Conservation (phyloP, 2,113 vertebrate genomes). For the Asarcornis scutulata region DNA sequence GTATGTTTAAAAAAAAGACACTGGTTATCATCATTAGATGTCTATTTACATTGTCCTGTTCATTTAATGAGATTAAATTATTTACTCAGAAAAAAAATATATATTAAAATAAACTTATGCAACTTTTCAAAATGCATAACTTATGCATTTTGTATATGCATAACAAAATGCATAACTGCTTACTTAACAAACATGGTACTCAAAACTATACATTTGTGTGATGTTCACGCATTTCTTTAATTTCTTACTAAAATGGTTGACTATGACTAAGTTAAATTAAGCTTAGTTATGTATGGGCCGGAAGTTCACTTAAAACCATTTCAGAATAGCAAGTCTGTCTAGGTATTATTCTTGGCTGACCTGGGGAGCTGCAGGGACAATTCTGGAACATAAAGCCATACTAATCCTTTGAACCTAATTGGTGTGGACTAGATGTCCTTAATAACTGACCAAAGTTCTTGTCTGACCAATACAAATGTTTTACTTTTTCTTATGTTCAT, state of each 20-base stretch:
- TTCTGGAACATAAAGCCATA: neutral
- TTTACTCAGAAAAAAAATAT: neutral
- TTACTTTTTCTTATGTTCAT: neutral
- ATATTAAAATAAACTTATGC: neutral
- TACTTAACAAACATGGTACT: neutral
- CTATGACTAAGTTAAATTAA: neutral
- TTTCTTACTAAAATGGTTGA: neutral
- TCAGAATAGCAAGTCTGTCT: neutral
- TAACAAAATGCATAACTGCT: neutral
- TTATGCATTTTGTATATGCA: too few species aligned
- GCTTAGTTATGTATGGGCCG: neutral
- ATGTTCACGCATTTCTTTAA: neutral
- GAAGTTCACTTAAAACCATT: neutral
- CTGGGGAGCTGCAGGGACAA: neutral
- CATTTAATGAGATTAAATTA: neutral
- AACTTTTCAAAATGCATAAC: neutral
- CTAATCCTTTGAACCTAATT: constrained; percentile 19
- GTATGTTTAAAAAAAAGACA: neutral
- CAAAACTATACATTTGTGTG: neutral
- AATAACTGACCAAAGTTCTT: constrained; percentile 1
- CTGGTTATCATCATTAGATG: neutral
- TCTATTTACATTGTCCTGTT: neutral
- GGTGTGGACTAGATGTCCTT: neutral
- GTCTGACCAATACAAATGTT: neutral
- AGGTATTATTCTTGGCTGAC: constrained; percentile 3